Base-by-base conservation (phyloP, 2,113 vertebrate genomes). In the Australoheros scitulus region DNA sequence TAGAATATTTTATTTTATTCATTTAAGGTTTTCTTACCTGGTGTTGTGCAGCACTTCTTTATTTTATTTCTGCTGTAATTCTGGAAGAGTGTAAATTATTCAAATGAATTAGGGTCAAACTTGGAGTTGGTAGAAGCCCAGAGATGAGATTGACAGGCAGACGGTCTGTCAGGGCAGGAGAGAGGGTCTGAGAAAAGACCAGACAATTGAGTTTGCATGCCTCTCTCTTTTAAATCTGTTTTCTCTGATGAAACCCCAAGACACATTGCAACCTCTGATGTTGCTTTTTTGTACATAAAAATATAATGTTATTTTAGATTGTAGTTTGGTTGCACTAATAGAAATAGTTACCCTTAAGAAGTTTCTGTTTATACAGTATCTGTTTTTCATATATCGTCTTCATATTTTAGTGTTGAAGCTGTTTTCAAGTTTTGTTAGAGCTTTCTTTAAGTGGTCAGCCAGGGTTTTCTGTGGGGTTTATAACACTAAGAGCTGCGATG, bases 11-110 rank as follows among this genome's bases (percentile, higher is more conserved):
- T 3, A 61, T 64, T 81, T 63, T 11, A 74, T 72, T 89, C 15
- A 75, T 88, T 81, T 74, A 59, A 43, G 80, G 41, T 84, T 83
- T 84, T 84, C 47, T 61, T 68, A 72, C 22, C 14, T 64, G 60
- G 65, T 76, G 76, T 79, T 81, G 59, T 76, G 34, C 58, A 78
- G 70, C 68, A 57, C 64, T 78, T 22, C 60, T 55, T 61, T 76
- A 57, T 80, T 83, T 82, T 65, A 65, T 83, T 77, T 87, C 50
- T 60, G 76, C 68, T 84, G 86, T 91, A 82, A 88, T 88, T 88
- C 74, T 74, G 76, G 36, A 86, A 80, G 83, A 77, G 36, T 7
- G 87, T 92, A 76, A 85, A 91, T 90, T 77, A 92, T 91, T 84
- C 47, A 91, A 88, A 75, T 79, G 79, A 78, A 74, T 75, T 79